Evolutionary conservation across 2,113 vertebrate species (phyloP), one percentile per base, ranked within the genome.

Genomic region (Cyanoramphus novaezelandiae): DNA sequence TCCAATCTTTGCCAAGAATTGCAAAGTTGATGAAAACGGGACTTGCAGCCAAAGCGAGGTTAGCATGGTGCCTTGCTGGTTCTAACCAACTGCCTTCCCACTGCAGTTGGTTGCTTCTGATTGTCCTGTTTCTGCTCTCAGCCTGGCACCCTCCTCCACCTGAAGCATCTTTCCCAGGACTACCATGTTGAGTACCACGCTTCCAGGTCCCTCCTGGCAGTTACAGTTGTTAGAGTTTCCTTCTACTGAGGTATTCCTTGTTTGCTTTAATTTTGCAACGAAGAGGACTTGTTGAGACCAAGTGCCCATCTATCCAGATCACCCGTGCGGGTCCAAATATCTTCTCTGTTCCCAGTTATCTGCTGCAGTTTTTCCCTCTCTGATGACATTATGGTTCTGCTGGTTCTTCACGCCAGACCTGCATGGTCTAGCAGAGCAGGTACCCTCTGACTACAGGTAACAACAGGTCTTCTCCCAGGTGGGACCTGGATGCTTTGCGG

Each of bases 1-100:
- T 96, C 78, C 4, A 1, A 90, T 82, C 87, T 89, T 70, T 97
- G 97, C 97, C 97, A 97, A 97, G 92, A 97, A 94, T 85, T 82
- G 96, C 93, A 94, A 87, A 97, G 95, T 89, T 96, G 93, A 95
- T 97, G 96, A 96, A 97, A 97, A 96, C 70, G 92, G 74, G 68
- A 88, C 72, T 93, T 0, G 0, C 63, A 96, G 94, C 93, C 96
- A 97, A 95, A 94, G 29, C 62, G 77, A 85, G 35, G 91, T 95
- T 67, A 96, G 74, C 79, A 57, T 10, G 24, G 77, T 89, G 72
- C 65, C 85, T 97, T 79, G 84, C 92, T 86, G 86, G 93, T 95
- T 93, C 86, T 63, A 84, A 41, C 82, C 86, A 96, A 81, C 74
- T 78, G 82, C 35, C 8, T 72, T 95, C 70, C 92, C 60, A 47